These are phyloP conservation scores for Pachymerium ferrugineum DNA, from an alignment of 2,888 invertebrate genomes.

Conservation along the genomic window DNA sequence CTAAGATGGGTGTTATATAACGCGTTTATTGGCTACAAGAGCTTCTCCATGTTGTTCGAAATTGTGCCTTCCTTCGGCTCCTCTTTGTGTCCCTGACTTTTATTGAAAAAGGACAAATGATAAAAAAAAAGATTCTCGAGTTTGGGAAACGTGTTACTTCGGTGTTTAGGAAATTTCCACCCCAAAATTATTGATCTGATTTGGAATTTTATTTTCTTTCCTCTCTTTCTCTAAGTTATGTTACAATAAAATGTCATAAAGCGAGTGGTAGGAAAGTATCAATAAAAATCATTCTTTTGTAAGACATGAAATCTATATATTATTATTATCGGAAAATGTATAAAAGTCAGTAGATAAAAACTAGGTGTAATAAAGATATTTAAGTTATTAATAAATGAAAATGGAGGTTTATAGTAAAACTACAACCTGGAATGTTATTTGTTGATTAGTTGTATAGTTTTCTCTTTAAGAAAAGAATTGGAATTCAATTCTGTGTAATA, in stretches of 20 bases:
- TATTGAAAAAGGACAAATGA: conserved; percentile 6
- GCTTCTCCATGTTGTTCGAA: background rate
- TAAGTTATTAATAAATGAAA: too few species aligned
- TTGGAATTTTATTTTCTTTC: too few species aligned
- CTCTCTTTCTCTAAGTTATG: background rate
- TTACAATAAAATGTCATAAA: background rate
- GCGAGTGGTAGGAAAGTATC: too few species aligned
- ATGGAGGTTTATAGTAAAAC: too few species aligned
- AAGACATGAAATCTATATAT: background rate
- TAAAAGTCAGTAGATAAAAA: background rate
- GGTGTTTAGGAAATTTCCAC: too few species aligned
- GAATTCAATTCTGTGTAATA: too few species aligned
- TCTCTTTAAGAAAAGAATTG: too few species aligned
- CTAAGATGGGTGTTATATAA: background rate
- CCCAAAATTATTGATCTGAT: background rate
- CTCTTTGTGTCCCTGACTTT: background rate
- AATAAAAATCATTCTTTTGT: background rate
- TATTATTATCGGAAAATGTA: background rate
- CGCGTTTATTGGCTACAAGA: background rate
- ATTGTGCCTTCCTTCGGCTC: background rate
- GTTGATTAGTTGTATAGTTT: too few species aligned
- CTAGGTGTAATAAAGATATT: too few species aligned
- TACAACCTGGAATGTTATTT: too few species aligned
- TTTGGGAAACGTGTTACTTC: too few species aligned
- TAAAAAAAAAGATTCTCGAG: background rate